These are phyloP conservation scores for Drymodes brunneopygia DNA, from an alignment of 2,113 vertebrate species.

Conservation along the genomic window DNA sequence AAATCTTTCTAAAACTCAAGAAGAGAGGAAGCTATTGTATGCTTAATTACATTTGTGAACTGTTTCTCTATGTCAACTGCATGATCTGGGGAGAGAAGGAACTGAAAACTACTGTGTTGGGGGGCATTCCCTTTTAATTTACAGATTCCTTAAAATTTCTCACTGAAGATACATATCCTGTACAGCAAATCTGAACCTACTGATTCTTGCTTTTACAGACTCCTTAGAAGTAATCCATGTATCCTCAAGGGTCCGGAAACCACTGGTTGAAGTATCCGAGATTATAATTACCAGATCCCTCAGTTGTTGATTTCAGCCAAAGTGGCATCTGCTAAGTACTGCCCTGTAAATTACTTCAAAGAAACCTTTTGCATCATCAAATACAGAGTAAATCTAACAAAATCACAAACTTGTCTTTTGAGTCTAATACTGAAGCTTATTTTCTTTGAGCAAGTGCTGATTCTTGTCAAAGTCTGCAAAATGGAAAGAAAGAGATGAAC, in stretches of 20 bases:
- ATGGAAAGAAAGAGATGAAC: background rate
- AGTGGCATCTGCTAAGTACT: background rate
- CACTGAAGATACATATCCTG: background rate
- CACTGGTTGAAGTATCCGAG: background rate
- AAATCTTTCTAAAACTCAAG: background rate
- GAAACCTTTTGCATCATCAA: background rate
- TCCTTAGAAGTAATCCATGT: background rate
- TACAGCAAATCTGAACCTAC: background rate
- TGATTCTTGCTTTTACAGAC: background rate
- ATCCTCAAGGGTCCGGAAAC: background rate
- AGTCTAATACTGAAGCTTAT: background rate
- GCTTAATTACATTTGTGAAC: background rate
- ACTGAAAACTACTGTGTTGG: background rate
- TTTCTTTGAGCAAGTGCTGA: background rate
- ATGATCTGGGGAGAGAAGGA: background rate
- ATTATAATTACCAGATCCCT: background rate
- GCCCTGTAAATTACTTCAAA: background rate
- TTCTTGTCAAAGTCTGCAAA: background rate
- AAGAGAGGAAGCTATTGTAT: background rate
- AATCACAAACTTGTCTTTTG: background rate
- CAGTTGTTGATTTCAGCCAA: background rate
- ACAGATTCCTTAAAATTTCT: background rate
- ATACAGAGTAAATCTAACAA: background rate
- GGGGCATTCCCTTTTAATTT: background rate
- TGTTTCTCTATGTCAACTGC: background rate